Conservation (phyloP, 2,888 invertebrate genomes). For the Embidobia sp. region DNA sequence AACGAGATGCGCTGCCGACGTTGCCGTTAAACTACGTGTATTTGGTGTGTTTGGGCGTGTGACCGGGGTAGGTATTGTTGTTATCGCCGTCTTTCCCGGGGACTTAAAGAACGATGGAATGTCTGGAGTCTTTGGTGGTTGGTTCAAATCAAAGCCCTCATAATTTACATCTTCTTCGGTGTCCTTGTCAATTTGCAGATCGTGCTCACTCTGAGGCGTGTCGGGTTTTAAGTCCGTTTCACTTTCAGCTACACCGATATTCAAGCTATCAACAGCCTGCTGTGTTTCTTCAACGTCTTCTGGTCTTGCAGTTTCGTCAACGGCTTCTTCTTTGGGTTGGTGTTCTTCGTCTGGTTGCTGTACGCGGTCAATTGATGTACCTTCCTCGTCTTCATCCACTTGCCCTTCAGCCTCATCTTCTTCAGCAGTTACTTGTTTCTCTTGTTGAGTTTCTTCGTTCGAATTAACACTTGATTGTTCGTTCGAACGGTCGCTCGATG, state of each 20-base stretch:
- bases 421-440: too few relatives aligned
- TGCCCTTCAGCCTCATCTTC: conserved; percentile 11
- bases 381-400: conserved; percentile 15
- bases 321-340: conserved; percentile 87
- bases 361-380: too few relatives aligned
- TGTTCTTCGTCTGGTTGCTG: conserved; percentile 21
- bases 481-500: conserved; percentile 78
- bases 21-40: conserved; percentile 69
- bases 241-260: conserved; percentile 83
- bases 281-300: conserved; percentile 92
- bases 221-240: conserved; percentile 87
- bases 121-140: conserved; percentile 84
- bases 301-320: conserved; percentile 83
- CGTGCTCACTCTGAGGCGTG: conserved; percentile 92
- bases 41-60: conserved; percentile 68
- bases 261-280: conserved; percentile 91
- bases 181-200: conserved; percentile 92
- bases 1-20: too few relatives aligned
- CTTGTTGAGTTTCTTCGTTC: conserved; percentile 56
- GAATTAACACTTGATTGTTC: conserved; percentile 80
- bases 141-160: conserved; percentile 83
- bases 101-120: conserved; percentile 83
- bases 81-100: conserved; percentile 75
- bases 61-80: conserved; percentile 67
- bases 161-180: conserved; percentile 86